Evolutionary conservation across 2,113 vertebrate genomes (phyloP).

Genomic region (Erinaceus europaeus): DNA sequence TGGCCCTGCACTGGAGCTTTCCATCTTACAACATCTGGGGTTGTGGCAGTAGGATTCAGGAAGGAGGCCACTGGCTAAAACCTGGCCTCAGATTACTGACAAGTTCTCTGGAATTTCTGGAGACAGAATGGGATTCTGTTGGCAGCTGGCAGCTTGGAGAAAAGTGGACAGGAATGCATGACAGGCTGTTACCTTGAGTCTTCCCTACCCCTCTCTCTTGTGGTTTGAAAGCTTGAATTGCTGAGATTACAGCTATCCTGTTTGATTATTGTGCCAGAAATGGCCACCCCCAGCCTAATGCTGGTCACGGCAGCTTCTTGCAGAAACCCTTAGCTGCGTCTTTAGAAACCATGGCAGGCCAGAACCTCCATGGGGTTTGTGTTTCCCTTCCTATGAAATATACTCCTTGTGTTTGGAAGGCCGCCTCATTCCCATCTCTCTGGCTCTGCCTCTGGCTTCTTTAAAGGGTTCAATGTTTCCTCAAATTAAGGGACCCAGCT

Average conservation of each 20-base stretch:
- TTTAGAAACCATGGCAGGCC: conserved; percentile 51
- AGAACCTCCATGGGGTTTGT: conserved; percentile 59
- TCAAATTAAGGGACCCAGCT: conserved; percentile 76
- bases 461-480: conserved; percentile 78
- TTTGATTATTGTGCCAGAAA: conserved; percentile 81
- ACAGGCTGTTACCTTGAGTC: conserved; percentile 75
- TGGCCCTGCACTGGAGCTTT: conserved; percentile 78
- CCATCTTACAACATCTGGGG: conserved; percentile 75
- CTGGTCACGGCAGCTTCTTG: conserved; percentile 73
- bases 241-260: conserved; percentile 81
- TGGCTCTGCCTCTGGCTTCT: conserved; percentile 71
- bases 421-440: conserved; percentile 62
- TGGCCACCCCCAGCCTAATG: conserved; percentile 70
- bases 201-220: conserved; percentile 76
- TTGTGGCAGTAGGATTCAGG: conserved; percentile 70
- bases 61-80: conserved; percentile 71
- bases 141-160: conserved; percentile 77
- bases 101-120: conserved; percentile 81
- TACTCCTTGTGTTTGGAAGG: conserved; percentile 69
- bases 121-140: conserved; percentile 83
- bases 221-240: conserved; percentile 82
- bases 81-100: conserved; percentile 79
- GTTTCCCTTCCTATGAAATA: conserved; percentile 79
- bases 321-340: conserved; percentile 75
- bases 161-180: conserved; percentile 68